Conservation (phyloP, 1,140 invertebrate genomes). For the Eufriesea mexicana region DNA sequence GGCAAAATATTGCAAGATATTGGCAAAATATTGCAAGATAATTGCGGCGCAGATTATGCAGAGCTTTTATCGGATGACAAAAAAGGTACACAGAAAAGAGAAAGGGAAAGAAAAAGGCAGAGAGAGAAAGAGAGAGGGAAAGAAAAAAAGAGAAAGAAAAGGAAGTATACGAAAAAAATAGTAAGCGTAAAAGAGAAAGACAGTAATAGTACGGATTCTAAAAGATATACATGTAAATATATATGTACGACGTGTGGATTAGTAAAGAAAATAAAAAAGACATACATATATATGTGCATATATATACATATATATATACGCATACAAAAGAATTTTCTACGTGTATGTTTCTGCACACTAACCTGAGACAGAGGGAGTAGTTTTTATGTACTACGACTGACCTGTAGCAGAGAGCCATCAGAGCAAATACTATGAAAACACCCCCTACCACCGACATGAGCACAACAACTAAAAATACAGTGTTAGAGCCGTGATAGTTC, state of each 20-base stretch:
- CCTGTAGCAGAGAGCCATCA: constrained; percentile 99
- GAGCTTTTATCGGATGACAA: not conserved
- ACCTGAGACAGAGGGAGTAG: constrained; percentile 98
- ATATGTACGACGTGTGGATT: constrained; percentile 35
- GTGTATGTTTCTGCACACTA: constrained; percentile 91
- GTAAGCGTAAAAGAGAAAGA: constrained; percentile 50
- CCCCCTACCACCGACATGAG: constrained; percentile 99
- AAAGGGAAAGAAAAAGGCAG: constrained; percentile 49
- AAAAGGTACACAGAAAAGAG: constrained; percentile 24
- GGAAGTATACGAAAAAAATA: constrained; percentile 51
- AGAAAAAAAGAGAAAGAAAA: not conserved
- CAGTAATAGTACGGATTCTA: constrained; percentile 41
- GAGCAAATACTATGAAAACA: constrained; percentile 98
- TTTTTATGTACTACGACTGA: constrained; percentile 99
- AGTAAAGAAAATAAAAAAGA: constrained; percentile 5
- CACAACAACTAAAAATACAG: constrained; percentile 97
- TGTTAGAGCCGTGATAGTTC: constrained; percentile 97
- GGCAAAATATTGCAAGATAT: no score
- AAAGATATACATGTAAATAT: constrained; percentile 54
- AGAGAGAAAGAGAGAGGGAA: constrained; percentile 7
- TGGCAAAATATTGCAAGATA: not conserved
- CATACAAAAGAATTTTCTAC: constrained; percentile 83
- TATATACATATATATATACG: constrained; percentile 60
- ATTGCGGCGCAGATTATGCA: not conserved
- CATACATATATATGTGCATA: constrained; percentile 50